Evolutionary conservation across 2,888 invertebrate species (phyloP).

Genomic region (Eristalinus aeneus): DNA sequence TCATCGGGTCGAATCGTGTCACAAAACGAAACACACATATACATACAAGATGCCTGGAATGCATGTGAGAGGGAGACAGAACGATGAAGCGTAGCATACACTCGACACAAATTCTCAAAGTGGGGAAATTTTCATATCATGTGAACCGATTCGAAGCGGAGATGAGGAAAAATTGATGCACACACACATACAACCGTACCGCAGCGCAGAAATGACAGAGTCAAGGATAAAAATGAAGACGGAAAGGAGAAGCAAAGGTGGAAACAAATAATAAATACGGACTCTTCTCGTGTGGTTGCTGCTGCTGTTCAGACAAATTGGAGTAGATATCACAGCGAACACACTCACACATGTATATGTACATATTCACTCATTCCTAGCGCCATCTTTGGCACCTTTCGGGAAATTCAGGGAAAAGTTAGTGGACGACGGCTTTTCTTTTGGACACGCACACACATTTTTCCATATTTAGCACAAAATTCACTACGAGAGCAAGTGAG

Average conservation of each 20-base stretch:
- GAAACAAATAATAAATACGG: conserved; percentile 68
- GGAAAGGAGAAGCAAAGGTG: conserved; percentile 14
- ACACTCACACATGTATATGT: too few species aligned
- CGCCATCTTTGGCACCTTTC: conserved; percentile 62
- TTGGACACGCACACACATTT: conserved; percentile 75
- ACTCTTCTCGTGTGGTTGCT: neutral
- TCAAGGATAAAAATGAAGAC: conserved; percentile 36
- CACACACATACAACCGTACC: neutral
- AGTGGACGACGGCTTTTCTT: conserved; percentile 64
- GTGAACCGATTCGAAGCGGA: conserved; percentile 54
- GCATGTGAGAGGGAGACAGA: conserved; percentile 60
- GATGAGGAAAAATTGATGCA: neutral
- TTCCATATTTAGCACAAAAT: conserved; percentile 53
- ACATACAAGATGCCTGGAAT: conserved; percentile 71
- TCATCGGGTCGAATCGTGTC: conserved; percentile 78
- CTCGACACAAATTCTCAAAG: conserved; percentile 29
- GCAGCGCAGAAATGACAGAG: neutral
- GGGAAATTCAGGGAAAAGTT: conserved; percentile 42
- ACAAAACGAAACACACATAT: conserved; percentile 52
- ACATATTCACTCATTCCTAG: neutral
- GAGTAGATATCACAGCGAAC: neutral
- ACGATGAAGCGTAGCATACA: conserved; percentile 4
- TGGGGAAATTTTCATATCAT: conserved; percentile 29
- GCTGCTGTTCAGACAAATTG: neutral
- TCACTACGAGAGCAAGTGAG: conserved; percentile 14